Evolutionary conservation across 2,113 vertebrate genomes (phyloP), one percentile per base, ranked within the genome.

Genomic region (Egretta garzetta): DNA sequence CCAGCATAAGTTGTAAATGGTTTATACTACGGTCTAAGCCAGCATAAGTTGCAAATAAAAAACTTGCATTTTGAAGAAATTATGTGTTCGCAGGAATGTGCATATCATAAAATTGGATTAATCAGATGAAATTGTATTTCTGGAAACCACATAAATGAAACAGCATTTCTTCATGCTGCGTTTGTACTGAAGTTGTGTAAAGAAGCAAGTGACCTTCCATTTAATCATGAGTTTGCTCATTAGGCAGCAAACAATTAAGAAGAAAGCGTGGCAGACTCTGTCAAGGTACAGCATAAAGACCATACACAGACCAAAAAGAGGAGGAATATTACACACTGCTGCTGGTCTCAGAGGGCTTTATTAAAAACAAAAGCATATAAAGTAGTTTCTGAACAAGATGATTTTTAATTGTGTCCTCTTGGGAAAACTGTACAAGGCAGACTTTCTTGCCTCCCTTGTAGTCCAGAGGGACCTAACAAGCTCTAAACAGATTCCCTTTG

Each of bases 361-460:
- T 97, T 97, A 96, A 95, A 96, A 96, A 92, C 86, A 96, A 95
- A 96, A 93, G 82, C 89, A 90, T 86, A 92, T 56, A 75, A 95
- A 97, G 72, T 43, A 87, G 84, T 17, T 96, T 47, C 85, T 87
- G 91, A 88, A 79, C 32, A 89, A 35, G 72, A 88, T 41, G 68
- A 83, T 67, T 92, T 96, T 91, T 96, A 95, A 96, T 95, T 95
- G 88, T 79, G 60, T 80, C 30, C 84, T 74, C 82, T 73, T 90
- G 96, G 89, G 91, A 96, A 76, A 72, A 59, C n/a, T 63, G 59
- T 63, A 80, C 49, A 83, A 77, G 39, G 82, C 67, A 88, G 81
- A 85, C n/a, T 84, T 67, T 2, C 53, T 88, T 82, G n/a, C 7
- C 52, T 95, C 58, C 17, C 30, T 63, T 58, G 23, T 76, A 90